Evolutionary conservation across 2,113 vertebrate genomes (phyloP), one percentile per base, ranked within the genome.

Genomic region (Ceratotherium simum): DNA sequence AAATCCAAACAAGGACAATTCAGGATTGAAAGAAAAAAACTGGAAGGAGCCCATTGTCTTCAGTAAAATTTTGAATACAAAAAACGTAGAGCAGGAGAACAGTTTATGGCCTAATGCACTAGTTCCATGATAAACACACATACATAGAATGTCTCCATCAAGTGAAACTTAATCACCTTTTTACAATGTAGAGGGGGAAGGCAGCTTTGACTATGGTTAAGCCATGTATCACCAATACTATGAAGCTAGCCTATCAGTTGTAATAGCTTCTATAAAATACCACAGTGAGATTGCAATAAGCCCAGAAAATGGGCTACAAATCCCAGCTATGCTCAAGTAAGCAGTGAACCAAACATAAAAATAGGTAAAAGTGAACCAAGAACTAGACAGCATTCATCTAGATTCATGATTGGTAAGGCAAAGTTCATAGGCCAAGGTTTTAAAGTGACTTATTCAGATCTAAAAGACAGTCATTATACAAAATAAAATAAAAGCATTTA

Each of bases 281-380:
- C 98, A 98, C 96, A 98, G 98, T 98, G 99, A 99, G 98, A 99
- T 98, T 99, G 99, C 98, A 99, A 99, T 99, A 99, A 99, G 99
- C 98, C 98, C 97, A 98, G 99, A 99, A 99, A 99, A 99, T 98
- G 99, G 99, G 99, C 99, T 99, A 99, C 99, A 99, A 99, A 99
- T 99, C 99, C 99, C 98, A 98, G 99, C 99, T 98, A 98, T 98
- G 98, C 98, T 99, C 99, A 99, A 98, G 98, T 98, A 99, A 98
- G 99, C 99, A 99, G 97, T 99, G 99, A 99, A 99, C 99, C 99
- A 99, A 99, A 99, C 99, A 99, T 99, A 99, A 99, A 99, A 99
- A 99, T 98, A 99, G 98, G 98, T 98, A 99, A 99, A 99, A 99
- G 98, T 98, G 98, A 98, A 98, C 98, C 98, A 99, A 98, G 98